Conservation (phyloP, 2,888 invertebrate genomes). For the Alsophila aescularia region DNA sequence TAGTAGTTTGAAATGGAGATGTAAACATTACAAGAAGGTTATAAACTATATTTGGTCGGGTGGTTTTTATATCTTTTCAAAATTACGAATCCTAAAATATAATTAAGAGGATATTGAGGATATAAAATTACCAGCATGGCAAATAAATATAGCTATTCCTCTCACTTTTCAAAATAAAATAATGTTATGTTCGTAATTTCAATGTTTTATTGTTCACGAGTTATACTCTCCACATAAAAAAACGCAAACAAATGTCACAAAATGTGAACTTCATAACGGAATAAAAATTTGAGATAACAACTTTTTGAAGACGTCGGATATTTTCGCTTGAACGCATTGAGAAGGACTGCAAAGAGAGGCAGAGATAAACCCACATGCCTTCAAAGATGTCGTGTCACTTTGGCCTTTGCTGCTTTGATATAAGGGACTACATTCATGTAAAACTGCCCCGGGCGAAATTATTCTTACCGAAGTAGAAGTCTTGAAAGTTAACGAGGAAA, state of each 20-base stretch:
- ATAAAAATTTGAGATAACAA: constrained; percentile 52
- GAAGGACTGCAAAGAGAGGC: constrained; percentile 54
- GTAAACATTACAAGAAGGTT: too few species aligned
- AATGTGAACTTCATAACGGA: constrained; percentile 18
- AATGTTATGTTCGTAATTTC: not conserved
- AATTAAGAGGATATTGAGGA: too few species aligned
- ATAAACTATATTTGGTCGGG: too few species aligned
- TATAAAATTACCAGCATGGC: too few species aligned
- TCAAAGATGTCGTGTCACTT: constrained; percentile 47
- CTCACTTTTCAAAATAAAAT: not conserved
- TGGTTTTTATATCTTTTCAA: too few species aligned
- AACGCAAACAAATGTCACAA: constrained; percentile 14
- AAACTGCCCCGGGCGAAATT: constrained; percentile 50
- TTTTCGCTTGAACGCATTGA: constrained; percentile 61
- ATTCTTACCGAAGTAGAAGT: constrained; percentile 50
- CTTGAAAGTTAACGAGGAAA: constrained; percentile 64
- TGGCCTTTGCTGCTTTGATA: constrained; percentile 50
- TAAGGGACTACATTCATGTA: constrained; percentile 43
- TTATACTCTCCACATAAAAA: constrained; percentile 6
- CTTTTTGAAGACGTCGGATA: constrained; percentile 58
- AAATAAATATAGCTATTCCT: too few species aligned
- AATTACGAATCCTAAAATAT: too few species aligned
- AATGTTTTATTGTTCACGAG: constrained; percentile 1
- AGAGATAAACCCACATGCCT: constrained; percentile 45
- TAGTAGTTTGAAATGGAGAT: too few species aligned